phyloP scores from a whole-genome alignment of 2,888 invertebrate species.

The Rhaphigaster nebulosa region DNA sequence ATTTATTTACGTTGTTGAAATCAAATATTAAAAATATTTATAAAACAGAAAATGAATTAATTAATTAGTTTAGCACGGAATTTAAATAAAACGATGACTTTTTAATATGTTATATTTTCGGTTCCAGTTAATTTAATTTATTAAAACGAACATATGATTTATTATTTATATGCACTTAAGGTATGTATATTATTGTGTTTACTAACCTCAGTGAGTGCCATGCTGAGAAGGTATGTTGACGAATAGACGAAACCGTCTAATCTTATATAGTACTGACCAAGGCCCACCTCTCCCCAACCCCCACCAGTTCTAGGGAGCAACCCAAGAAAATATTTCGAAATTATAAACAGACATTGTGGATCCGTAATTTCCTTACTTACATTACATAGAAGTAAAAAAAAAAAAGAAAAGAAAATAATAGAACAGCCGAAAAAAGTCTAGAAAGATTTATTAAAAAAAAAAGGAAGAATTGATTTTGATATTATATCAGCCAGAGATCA shows the following conservation, averaged over 20 bases:
- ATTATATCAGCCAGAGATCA: too few species aligned
- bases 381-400: neutral
- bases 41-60: too few species aligned
- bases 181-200: neutral
- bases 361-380: neutral
- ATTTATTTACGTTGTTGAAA: too few species aligned
- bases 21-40: too few species aligned
- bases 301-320: neutral
- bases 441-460: too few species aligned
- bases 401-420: neutral
- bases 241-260: conserved; percentile 7
- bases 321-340: conserved; percentile 27
- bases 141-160: neutral
- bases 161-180: conserved; percentile 16
- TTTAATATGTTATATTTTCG: neutral
- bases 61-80: too few species aligned
- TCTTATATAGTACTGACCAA: conserved; percentile 44
- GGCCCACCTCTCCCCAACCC: conserved; percentile 15
- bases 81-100: too few species aligned
- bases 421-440: too few species aligned
- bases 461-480: too few species aligned
- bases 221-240: conserved; percentile 11
- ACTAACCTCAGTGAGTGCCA: conserved; percentile 34
- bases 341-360: neutral
- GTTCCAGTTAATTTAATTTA: neutral